A percentile compares a stretch with the other conserved stretches of the same genome.
These are phyloP conservation scores for Sander lucioperca DNA, from an alignment of 2,113 vertebrate genomes.

Conservation along the genomic window DNA sequence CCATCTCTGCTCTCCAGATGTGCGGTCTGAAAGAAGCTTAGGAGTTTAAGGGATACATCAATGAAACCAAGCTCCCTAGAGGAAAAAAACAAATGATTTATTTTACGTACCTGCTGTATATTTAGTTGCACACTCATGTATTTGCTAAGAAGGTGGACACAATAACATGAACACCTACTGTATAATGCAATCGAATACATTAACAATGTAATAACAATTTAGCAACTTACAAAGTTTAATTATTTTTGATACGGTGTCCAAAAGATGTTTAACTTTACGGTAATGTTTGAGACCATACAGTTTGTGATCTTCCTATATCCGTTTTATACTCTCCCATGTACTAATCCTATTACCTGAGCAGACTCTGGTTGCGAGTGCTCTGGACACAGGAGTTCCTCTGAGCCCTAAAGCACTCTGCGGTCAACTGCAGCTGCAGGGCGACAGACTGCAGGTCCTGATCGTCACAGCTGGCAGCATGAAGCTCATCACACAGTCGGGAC, in stretches of 20 bases:
- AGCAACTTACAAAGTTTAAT: not conserved
- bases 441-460: conserved; percentile 26
- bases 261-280: not conserved
- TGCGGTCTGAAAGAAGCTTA: conserved; percentile 66
- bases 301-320: not conserved
- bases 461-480: conserved; percentile 45
- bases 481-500: conserved; percentile 62
- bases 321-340: not conserved
- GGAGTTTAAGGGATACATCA: conserved; percentile 69
- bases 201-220: not conserved
- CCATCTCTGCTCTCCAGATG: conserved; percentile 51
- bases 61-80: conserved; percentile 83
- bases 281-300: not conserved
- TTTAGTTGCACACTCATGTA: not conserved
- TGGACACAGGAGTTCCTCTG: conserved; percentile 92
- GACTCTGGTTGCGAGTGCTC: conserved; percentile 88
- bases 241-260: not conserved
- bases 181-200: not conserved
- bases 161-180: not conserved
- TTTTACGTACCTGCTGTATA: not conserved
- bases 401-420: conserved; percentile 93
- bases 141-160: not conserved
- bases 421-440: conserved; percentile 79
- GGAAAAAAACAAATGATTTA: not conserved
- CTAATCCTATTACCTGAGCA: conserved; percentile 85